Percentiles rank a stretch among this genome's conserved stretches.
phyloP scores from a whole-genome alignment of 2,888 invertebrate genomes.

The Harmothoe impar region DNA sequence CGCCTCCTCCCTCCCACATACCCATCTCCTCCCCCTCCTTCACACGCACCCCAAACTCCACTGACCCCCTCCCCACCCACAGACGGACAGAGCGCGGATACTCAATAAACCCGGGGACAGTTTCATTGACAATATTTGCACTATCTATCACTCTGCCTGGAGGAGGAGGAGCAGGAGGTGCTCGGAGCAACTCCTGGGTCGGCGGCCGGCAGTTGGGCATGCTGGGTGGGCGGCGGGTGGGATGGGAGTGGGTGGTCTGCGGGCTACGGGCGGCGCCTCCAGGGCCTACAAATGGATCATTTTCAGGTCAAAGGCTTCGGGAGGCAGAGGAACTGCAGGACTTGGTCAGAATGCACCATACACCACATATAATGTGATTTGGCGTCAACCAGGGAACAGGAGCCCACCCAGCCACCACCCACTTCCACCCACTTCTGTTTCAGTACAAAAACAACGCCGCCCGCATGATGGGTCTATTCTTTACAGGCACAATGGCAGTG shows the following conservation, averaged over 20 bases:
- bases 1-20: background rate
- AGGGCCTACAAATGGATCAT: constrained; percentile 35
- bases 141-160: constrained; percentile 41
- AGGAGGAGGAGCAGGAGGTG: background rate
- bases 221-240: background rate
- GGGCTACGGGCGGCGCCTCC: constrained; percentile 22
- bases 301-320: constrained; percentile 24
- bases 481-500: background rate
- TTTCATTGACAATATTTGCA: constrained; percentile 54
- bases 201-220: background rate
- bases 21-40: background rate
- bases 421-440: background rate
- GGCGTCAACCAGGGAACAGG: background rate
- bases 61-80: background rate
- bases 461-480: background rate
- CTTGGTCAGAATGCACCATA: constrained; percentile 17
- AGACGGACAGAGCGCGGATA: background rate
- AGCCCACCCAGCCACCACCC: background rate
- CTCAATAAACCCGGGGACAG: constrained; percentile 42
- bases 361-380: constrained; percentile 39
- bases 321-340: constrained; percentile 24
- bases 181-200: background rate
- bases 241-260: background rate
- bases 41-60: background rate
- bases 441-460: background rate